phyloP scores from a whole-genome alignment of 2,888 invertebrate genomes.

The Quadriops clusia region DNA sequence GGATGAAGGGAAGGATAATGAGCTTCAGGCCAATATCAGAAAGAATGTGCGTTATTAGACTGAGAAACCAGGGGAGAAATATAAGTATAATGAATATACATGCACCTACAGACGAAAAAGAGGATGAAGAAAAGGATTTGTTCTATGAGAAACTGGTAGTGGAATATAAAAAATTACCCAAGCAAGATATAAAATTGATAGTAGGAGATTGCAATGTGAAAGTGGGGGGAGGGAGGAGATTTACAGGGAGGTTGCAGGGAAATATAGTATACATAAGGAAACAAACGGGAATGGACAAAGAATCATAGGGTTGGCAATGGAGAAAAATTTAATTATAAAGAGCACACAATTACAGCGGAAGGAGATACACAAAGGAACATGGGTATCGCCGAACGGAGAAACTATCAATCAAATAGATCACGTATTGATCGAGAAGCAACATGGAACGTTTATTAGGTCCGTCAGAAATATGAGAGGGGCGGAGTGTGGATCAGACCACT shows the following conservation, averaged over 20 bases:
- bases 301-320: slow-evolving; percentile 1
- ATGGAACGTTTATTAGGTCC: slow-evolving; percentile 4
- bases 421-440: slow-evolving; percentile 7
- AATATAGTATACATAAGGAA: slow-evolving; percentile 1
- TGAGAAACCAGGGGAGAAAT: slow-evolving; percentile 3
- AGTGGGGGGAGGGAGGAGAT: slow-evolving; percentile 4
- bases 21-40: slow-evolving; percentile 4
- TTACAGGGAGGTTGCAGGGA: too few species aligned
- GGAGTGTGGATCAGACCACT: slow-evolving; percentile 4
- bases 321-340: slow-evolving; percentile 4
- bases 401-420: slow-evolving; percentile 10
- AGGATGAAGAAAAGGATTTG: slow-evolving; percentile 2
- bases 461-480: slow-evolving; percentile 9
- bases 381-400: slow-evolving; percentile 7
- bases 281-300: not conserved
- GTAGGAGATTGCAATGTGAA: slow-evolving; percentile 1
- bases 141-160: slow-evolving; percentile 5
- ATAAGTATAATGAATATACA: slow-evolving; percentile 4
- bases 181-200: slow-evolving; percentile 2
- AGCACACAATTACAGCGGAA: slow-evolving; percentile 5
- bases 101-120: slow-evolving; percentile 2
- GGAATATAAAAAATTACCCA: not conserved
- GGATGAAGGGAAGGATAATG: slow-evolving; percentile 2
- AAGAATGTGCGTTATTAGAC: slow-evolving; percentile 2
- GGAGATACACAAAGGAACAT: slow-evolving; percentile 7